phyloP scores from a whole-genome alignment of 2,797 vertebrate species.

The Sphenopsis melanotis region DNA sequence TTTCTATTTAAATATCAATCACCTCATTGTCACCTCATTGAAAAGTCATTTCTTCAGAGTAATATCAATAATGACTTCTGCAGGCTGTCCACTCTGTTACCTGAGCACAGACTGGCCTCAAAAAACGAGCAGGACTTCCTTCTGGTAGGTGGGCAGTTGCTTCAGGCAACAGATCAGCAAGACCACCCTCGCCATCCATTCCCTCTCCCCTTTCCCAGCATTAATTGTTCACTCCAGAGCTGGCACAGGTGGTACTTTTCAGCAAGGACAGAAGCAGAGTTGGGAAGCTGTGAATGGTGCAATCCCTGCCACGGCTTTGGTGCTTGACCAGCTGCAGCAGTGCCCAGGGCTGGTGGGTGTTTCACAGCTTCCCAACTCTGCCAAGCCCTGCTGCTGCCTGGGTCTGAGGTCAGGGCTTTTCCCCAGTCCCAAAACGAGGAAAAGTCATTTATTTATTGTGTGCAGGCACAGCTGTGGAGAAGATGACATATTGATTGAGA shows the following conservation, averaged over 20 bases:
- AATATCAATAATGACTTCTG: neutral
- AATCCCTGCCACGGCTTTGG: neutral
- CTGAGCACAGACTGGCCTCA: neutral
- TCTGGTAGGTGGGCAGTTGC: neutral
- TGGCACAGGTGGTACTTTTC: neutral
- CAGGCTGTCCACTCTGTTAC: neutral
- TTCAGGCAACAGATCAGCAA: neutral
- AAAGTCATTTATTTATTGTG: neutral
- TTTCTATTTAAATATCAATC: neutral
- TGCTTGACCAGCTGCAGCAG: neutral
- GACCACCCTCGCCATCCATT: rapidly evolving
- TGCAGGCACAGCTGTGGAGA: neutral
- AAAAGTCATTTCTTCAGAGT: neutral
- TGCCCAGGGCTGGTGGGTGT: no score
- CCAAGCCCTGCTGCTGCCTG: neutral
- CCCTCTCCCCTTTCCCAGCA: neutral
- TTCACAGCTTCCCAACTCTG: neutral
- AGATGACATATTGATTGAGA: neutral
- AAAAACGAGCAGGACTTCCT: neutral
- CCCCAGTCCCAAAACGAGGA: neutral
- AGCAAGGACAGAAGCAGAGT: neutral
- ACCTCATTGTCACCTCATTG: neutral
- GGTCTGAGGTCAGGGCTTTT: neutral
- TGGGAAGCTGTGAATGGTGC: neutral
- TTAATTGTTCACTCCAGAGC: neutral